phyloP scores from a whole-genome alignment of 1,140 invertebrate genomes.

The Sycophila sp. region DNA sequence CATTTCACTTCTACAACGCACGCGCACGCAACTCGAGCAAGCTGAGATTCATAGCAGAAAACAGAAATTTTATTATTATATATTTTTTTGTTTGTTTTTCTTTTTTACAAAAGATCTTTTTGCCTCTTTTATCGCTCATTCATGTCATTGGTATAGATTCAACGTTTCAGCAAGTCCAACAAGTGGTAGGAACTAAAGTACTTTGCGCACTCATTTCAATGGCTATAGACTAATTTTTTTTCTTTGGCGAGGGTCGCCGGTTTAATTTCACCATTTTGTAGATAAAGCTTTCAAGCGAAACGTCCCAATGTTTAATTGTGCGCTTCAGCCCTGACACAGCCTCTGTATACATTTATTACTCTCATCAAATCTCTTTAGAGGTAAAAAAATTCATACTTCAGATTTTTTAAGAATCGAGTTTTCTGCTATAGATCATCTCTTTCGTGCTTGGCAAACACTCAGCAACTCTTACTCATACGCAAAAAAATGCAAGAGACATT shows the following conservation, averaged over 20 bases:
- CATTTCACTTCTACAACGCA: constrained; percentile 62
- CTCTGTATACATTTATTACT: neutral
- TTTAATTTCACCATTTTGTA: neutral
- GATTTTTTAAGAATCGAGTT: constrained; percentile 42
- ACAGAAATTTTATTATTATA: constrained; percentile 24
- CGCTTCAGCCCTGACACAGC: neutral
- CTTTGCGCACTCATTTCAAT: neutral
- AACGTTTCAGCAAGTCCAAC: neutral
- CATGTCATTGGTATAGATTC: neutral
- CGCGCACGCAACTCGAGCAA: constrained; percentile 42
- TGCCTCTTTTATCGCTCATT: too few species aligned
- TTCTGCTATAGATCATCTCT: constrained; percentile 37
- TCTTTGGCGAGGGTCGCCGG: neutral
- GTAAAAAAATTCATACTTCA: neutral
- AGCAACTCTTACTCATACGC: neutral
- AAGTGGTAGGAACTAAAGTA: constrained; percentile 14
- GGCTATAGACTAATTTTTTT: neutral
- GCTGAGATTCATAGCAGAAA: constrained; percentile 50
- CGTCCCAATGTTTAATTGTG: neutral
- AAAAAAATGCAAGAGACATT: neutral
- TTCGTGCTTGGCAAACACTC: constrained; percentile 8
- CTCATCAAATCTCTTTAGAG: neutral
- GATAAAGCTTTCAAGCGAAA: neutral
- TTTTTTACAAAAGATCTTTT: too few species aligned
- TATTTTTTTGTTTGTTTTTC: neutral